A percentile compares a stretch with the other conserved stretches of the same genome.
Conservation (phyloP, 2,888 invertebrate genomes). For the Cremastobaeus sp. region DNA sequence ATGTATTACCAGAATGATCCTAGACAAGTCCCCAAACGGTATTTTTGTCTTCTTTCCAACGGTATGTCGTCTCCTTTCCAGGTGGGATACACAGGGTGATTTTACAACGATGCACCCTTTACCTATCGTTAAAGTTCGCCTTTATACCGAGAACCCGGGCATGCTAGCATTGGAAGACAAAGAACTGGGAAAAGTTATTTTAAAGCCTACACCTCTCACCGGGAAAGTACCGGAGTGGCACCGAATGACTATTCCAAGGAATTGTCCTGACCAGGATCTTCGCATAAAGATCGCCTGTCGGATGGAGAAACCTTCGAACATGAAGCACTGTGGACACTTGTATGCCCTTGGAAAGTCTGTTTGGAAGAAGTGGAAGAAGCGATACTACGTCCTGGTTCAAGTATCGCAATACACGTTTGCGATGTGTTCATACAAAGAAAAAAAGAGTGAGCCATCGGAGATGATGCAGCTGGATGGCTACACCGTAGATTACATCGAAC, state of each 20-base stretch:
- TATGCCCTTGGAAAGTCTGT: slow-evolving; percentile 97
- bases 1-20: too few relatives aligned
- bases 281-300: slow-evolving; percentile 98
- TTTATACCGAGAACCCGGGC: slow-evolving; percentile 98
- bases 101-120: slow-evolving; percentile 98
- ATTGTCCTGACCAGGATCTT: slow-evolving; percentile 95
- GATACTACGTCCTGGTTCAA: slow-evolving; percentile 98
- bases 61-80: too few relatives aligned
- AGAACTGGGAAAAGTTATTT: slow-evolving; percentile 95
- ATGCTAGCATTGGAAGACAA: slow-evolving; percentile 99
- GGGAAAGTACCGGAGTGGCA: slow-evolving; percentile 98
- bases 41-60: too few relatives aligned
- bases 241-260: slow-evolving; percentile 97
- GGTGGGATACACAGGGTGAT: slow-evolving; percentile 99
- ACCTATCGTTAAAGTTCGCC: slow-evolving; percentile 97
- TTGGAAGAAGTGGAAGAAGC: slow-evolving; percentile 99
- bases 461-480: slow-evolving; percentile 99
- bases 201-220: slow-evolving; percentile 92
- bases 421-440: slow-evolving; percentile 99
- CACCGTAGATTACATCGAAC: slow-evolving; percentile 99
- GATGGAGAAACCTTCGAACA: slow-evolving; percentile 99
- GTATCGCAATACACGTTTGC: slow-evolving; percentile 99
- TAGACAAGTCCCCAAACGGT: too few relatives aligned
- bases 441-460: slow-evolving; percentile 99
- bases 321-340: slow-evolving; percentile 98